These are phyloP conservation scores for Etheostoma spectabile DNA, from an alignment of 2,113 vertebrate genomes.

Conservation along the genomic window DNA sequence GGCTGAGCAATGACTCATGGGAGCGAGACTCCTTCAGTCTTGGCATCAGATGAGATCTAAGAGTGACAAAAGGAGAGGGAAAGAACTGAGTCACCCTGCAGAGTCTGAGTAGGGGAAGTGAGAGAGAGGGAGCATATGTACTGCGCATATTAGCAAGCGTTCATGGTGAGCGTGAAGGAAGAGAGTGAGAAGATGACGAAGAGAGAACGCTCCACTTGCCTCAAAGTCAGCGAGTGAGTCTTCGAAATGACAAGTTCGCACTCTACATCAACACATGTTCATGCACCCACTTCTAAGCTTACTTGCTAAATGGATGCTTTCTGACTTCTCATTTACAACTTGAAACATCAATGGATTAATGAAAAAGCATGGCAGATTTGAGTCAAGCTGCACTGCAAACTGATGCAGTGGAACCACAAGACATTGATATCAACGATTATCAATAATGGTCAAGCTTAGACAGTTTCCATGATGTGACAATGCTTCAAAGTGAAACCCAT, in stretches of 20 bases:
- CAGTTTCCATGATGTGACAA: slow-evolving; percentile 18
- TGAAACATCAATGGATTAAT: slow-evolving; percentile 12
- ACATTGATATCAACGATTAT: slow-evolving; percentile 24
- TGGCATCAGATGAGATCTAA: slow-evolving; percentile 99
- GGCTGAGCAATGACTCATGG: slow-evolving; percentile 99
- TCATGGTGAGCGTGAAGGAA: slow-evolving; percentile 52
- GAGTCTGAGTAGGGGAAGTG: slow-evolving; percentile 28
- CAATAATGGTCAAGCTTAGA: slow-evolving; percentile 22
- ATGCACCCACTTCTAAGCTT: slow-evolving; percentile 7
- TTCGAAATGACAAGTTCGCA: slow-evolving; percentile 19
- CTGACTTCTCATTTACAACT: slow-evolving; percentile 27
- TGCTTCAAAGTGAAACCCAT: neutral
- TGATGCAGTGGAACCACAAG: neutral
- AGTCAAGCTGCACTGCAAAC: slow-evolving; percentile 33
- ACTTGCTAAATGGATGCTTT: slow-evolving; percentile 23
- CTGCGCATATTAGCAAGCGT: slow-evolving; percentile 15
- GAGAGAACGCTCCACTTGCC: slow-evolving; percentile 47
- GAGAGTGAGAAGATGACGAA: slow-evolving; percentile 48
- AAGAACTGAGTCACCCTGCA: slow-evolving; percentile 53
- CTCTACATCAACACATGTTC: slow-evolving; percentile 21
- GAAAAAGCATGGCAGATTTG: slow-evolving; percentile 5
- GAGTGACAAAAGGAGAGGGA: slow-evolving; percentile 25
- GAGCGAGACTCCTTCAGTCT: slow-evolving; percentile 99
- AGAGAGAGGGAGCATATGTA: slow-evolving; percentile 64
- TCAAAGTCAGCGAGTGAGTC: slow-evolving; percentile 39